These are phyloP conservation scores for Pipistrellus kuhlii DNA, from an alignment of 2,797 vertebrate genomes.

Conservation along the genomic window DNA sequence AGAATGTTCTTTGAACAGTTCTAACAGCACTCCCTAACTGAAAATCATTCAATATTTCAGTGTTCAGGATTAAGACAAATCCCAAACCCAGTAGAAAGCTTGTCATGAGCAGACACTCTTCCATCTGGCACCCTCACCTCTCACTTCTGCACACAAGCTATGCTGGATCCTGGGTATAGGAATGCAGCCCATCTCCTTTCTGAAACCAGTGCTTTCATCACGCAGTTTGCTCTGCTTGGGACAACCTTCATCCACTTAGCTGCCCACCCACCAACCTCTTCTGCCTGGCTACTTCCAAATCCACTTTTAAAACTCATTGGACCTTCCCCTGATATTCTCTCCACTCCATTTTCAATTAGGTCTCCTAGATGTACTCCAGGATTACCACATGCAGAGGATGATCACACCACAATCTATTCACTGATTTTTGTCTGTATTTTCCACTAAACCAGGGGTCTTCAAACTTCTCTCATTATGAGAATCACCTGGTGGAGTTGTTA, in stretches of 20 bases:
- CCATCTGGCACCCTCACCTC: too few relatives aligned
- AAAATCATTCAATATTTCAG: neutral
- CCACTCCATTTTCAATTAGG: neutral
- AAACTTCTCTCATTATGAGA: too few relatives aligned
- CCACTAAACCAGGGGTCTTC: too few relatives aligned
- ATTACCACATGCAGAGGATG: neutral
- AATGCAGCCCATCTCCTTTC: neutral
- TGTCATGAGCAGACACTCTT: neutral
- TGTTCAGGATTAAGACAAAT: neutral
- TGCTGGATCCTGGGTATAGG: neutral
- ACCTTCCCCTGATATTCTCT: neutral
- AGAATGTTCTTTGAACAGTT: neutral
- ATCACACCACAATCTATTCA: neutral
- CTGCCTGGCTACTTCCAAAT: neutral
- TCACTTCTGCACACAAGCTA: neutral
- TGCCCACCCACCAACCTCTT: neutral
- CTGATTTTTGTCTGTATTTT: neutral
- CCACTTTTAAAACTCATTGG: neutral
- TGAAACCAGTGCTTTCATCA: neutral
- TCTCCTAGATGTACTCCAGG: neutral
- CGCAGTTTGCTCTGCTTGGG: neutral
- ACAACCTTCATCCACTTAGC: neutral
- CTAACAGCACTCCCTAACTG: too few relatives aligned
- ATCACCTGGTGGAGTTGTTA: too few relatives aligned
- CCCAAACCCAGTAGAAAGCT: neutral